Percentiles rank a stretch among this genome's conserved stretches.
Evolutionary conservation across 1,140 invertebrate genomes (phyloP).

Genomic region (Hylaeus volcanicus): DNA sequence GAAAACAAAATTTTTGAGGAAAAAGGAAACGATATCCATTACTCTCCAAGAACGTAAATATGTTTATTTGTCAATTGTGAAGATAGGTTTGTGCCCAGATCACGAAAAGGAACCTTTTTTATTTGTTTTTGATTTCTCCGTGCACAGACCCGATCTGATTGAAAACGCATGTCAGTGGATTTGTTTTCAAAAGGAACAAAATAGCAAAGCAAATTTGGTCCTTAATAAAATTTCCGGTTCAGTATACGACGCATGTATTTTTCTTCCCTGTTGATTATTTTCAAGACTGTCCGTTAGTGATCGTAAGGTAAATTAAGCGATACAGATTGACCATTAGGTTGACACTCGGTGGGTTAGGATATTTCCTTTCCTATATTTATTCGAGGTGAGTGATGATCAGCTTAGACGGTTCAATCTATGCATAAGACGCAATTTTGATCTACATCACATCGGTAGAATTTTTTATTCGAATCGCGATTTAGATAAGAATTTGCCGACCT

Average conservation of each 20-base stretch:
- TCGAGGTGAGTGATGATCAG: too few relatives aligned
- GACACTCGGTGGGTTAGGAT: too few relatives aligned
- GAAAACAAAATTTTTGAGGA: conserved; percentile 15
- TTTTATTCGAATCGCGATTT: too few relatives aligned
- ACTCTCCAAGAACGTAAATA: conserved; percentile 39
- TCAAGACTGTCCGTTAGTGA: background rate
- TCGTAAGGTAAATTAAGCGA: background rate
- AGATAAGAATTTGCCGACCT: too few relatives aligned
- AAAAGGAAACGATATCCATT: conserved; percentile 26
- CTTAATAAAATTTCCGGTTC: conserved; percentile 75
- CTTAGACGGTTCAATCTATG: too few relatives aligned
- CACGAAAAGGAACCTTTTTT: conserved; percentile 58
- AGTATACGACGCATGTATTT: conserved; percentile 50
- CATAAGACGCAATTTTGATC: too few relatives aligned
- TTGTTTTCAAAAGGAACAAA: conserved; percentile 57
- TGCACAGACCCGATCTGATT: conserved; percentile 55
- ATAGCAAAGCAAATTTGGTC: conserved; percentile 56
- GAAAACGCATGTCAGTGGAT: conserved; percentile 51
- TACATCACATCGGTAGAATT: too few relatives aligned
- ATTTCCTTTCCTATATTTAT: too few relatives aligned
- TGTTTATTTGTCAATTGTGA: conserved; percentile 65
- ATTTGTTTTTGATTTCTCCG: conserved; percentile 57
- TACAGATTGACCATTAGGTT: too few relatives aligned
- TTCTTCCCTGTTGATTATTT: background rate
- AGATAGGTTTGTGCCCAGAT: conserved; percentile 65